Evolutionary conservation across 2,113 vertebrate genomes (phyloP).

Genomic region (Psittacara wagleri): DNA sequence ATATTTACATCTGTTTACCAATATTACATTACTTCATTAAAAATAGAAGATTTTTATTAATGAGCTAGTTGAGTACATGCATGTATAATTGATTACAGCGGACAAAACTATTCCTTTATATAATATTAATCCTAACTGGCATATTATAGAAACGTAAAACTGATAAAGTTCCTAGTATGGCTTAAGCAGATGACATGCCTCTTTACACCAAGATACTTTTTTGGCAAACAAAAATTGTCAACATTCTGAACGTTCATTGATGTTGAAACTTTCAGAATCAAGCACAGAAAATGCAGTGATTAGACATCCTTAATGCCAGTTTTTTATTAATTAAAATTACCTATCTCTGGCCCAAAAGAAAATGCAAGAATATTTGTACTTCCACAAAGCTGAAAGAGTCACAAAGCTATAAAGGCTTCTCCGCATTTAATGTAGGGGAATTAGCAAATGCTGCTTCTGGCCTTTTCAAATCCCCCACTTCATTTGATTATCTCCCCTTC

Average conservation of each 20-base stretch:
- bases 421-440: neutral
- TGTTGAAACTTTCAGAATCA: neutral
- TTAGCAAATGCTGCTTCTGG: neutral
- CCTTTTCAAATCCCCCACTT: neutral
- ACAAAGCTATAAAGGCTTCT: neutral
- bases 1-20: neutral
- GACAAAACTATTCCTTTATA: neutral
- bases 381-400: neutral
- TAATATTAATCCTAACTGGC: neutral
- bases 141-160: neutral
- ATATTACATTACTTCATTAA: neutral
- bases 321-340: constrained; percentile 18
- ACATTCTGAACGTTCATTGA: neutral
- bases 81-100: neutral
- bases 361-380: neutral
- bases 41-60: neutral
- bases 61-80: neutral
- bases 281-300: neutral
- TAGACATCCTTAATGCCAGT: neutral
- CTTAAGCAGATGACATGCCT: neutral
- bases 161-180: neutral
- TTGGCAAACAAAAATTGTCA: neutral
- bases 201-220: neutral
- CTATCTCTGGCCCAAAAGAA: neutral
- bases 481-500: neutral